Base-by-base conservation (phyloP, 2,888 invertebrate genomes). In the Encarsia formosa region DNA sequence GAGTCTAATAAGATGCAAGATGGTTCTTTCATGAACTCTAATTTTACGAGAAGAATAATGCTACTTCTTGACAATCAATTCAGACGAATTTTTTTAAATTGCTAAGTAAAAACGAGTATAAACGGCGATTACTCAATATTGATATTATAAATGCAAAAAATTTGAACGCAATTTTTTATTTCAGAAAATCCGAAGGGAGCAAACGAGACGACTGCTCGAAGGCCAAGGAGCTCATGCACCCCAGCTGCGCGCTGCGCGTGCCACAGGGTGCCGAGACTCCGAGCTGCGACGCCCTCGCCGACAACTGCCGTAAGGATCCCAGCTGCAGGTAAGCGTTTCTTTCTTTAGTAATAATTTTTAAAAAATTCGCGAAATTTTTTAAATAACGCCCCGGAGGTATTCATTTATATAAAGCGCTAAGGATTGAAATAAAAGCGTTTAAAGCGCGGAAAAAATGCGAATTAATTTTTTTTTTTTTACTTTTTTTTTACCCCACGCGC, bases 181-280 rank as follows among this genome's bases (percentile, higher is more conserved):
- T 5, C 73, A 92, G 91, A 77, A 91, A 91, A 84, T 87, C 89
- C 29, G 87, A 88, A 68, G 87, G 87, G 76, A 87, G n/a, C n/a
- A n/a, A 86, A 64, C 85, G 89, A 70, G 91, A 91, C 71, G 85
- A 87, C 58, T 94, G 93, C 77, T 84, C 91, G 80, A 82, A 88
- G 65, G 91, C 93, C 57, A 91, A 92, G 75, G 90, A 92, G 75
- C 87, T 88, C 69, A 81, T 93, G 58, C 92, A 93, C 75, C 93
- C 93, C 9, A 83, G 86, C 39, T 93, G 93, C 74, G 92, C 92
- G 44, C 90, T 91, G 75, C 81, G 90, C 51, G 82, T 85, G 53
- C 34, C 50, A 4, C 82, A 86, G 41, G 80, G 84, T 53, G 80
- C 80, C 45, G 84, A 88, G 41, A 84, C 87, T 61, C 91, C 91